A percentile compares a stretch with the other conserved stretches of the same genome.
phyloP scores from a whole-genome alignment of 2,113 vertebrate species.

The Seriola aureovittata region DNA sequence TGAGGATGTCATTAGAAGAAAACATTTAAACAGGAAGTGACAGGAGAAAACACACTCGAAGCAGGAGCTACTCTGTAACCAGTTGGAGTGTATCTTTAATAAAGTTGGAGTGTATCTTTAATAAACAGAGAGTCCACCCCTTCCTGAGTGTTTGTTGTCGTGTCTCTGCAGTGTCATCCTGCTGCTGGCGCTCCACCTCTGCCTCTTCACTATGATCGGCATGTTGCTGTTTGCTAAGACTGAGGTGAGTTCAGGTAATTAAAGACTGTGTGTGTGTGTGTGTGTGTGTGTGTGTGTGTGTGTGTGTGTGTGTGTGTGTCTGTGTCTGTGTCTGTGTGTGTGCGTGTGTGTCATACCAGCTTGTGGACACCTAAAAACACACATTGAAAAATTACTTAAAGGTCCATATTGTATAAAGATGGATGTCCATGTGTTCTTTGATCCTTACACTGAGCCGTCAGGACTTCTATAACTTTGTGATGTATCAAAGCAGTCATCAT shows the following conservation, averaged over 20 bases:
- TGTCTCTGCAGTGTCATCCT: slow-evolving; percentile 89
- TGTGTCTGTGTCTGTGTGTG: neutral
- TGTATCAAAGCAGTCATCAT: no score
- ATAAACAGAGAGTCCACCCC: neutral
- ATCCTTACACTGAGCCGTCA: no score
- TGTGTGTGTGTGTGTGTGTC: no score
- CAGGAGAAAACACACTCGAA: neutral
- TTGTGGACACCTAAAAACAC: no score
- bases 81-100: neutral
- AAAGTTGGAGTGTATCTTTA: neutral
- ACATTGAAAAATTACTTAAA: no score
- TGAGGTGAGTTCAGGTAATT: slow-evolving; percentile 84
- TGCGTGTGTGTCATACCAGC: no score
- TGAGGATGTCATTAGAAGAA: neutral
- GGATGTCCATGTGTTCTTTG: no score
- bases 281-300: neutral
- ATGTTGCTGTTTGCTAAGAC: slow-evolving; percentile 93
- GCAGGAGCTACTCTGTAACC: neutral
- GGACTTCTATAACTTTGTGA: no score
- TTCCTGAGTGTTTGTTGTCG: neutral
- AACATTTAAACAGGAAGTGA: neutral
- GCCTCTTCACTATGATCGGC: slow-evolving; percentile 94
- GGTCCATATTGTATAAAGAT: no score
- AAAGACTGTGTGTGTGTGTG: neutral
- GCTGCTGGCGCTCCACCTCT: slow-evolving; percentile 91